Evolutionary conservation across 2,797 vertebrate genomes (phyloP).

Genomic region (Pteronotus mesoamericanus): DNA sequence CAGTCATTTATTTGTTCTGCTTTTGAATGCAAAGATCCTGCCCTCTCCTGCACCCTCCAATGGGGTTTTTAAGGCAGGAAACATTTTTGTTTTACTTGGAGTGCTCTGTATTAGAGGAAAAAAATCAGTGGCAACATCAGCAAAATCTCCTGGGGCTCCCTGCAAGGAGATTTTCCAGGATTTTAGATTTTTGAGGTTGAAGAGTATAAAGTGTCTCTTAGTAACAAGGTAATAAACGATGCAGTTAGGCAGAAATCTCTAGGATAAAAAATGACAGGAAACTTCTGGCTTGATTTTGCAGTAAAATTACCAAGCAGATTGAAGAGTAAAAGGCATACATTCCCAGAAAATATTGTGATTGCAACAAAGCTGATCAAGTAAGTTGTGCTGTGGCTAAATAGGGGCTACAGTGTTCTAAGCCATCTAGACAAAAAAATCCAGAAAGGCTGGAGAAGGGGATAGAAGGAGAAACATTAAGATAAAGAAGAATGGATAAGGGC

Average conservation of each 20-base stretch:
- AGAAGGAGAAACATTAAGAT: not conserved
- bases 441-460: not conserved
- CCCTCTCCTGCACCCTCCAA: not conserved
- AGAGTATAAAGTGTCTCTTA: not conserved
- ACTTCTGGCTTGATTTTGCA: constrained; percentile 19
- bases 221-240: constrained; percentile 28
- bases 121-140: not conserved
- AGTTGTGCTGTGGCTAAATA: not conserved
- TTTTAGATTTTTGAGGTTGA: constrained; percentile 38
- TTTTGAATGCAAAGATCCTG: not conserved
- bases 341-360: not conserved
- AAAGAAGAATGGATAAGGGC: not conserved
- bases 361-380: not conserved
- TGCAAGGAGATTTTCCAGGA: not conserved
- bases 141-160: not conserved
- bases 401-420: not conserved
- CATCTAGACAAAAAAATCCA: not conserved
- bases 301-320: not conserved
- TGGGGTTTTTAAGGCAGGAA: not conserved
- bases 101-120: not conserved
- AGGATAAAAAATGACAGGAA: not conserved
- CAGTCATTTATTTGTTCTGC: not conserved
- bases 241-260: not conserved
- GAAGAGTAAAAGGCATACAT: not conserved
- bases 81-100: not conserved